A percentile compares a stretch with the other conserved stretches of the same genome.
These are phyloP conservation scores for Poeciliopsis retropinna DNA, from an alignment of 2,113 vertebrate genomes.

Conservation along the genomic window DNA sequence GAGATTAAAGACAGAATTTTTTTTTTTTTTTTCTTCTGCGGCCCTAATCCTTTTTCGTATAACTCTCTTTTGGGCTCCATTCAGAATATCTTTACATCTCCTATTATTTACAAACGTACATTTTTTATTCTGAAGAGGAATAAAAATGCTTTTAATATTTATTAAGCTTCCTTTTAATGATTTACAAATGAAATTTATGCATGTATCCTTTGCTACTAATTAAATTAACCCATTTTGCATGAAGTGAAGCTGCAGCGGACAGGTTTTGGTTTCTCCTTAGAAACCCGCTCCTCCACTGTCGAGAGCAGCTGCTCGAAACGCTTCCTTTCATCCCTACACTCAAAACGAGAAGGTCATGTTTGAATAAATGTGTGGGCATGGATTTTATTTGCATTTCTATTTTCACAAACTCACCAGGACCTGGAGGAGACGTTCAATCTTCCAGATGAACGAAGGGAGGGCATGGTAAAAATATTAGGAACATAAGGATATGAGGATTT, in stretches of 20 bases:
- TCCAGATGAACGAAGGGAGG: constrained; percentile 26
- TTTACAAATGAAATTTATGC: background rate
- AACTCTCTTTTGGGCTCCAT: constrained; percentile 13
- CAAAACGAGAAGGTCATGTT: background rate
- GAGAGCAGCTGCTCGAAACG: constrained; percentile 63
- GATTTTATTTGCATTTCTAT: constrained; percentile 13
- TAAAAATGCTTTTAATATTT: background rate
- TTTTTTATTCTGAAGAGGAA: background rate
- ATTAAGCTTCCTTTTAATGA: background rate
- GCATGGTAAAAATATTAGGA: constrained; percentile 36
- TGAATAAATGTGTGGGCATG: background rate
- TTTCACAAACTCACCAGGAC: constrained; percentile 51
- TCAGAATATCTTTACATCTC: background rate
- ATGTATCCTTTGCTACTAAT: background rate
- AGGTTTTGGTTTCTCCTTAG: background rate
- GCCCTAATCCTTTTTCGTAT: too few species aligned
- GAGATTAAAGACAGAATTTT: too few species aligned
- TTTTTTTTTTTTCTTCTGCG: too few species aligned
- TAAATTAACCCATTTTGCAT: constrained; percentile 12
- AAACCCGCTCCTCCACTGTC: constrained; percentile 52
- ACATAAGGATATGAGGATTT: background rate
- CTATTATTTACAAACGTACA: background rate
- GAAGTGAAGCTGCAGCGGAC: constrained; percentile 6
- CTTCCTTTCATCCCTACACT: constrained; percentile 14
- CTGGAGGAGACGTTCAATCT: constrained; percentile 45